These are phyloP conservation scores for Geotrupes spiniger DNA, from an alignment of 2,888 invertebrate genomes.

Conservation along the genomic window DNA sequence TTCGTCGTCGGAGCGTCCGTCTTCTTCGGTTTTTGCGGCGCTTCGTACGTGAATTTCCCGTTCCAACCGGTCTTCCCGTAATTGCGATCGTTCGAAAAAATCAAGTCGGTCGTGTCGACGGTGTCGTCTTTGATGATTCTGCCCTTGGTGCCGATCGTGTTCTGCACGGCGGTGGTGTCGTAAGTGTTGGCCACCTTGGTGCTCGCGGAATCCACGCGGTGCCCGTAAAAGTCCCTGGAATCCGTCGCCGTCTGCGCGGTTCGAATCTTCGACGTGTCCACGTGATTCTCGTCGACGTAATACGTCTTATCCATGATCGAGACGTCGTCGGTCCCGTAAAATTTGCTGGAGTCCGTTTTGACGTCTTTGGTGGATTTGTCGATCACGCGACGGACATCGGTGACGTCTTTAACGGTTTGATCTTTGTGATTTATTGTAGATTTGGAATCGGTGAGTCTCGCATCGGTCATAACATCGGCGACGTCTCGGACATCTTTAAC, in stretches of 20 bases:
- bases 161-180: slow-evolving; percentile 45
- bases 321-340: slow-evolving; percentile 4
- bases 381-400: too few relatives aligned
- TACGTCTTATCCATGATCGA: slow-evolving; percentile 11
- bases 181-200: slow-evolving; percentile 43
- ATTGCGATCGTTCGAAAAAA: slow-evolving; percentile 46
- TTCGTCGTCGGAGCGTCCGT: slow-evolving; percentile 9
- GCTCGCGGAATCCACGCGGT: slow-evolving; percentile 37
- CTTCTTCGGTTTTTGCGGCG: slow-evolving; percentile 27
- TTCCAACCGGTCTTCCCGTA: slow-evolving; percentile 50
- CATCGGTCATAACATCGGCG: too few relatives aligned
- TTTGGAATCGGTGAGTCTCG: too few relatives aligned
- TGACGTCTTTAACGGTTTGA: too few relatives aligned
- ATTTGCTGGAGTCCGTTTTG: slow-evolving; percentile 3
- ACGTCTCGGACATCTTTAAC: too few relatives aligned
- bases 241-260: slow-evolving; percentile 36
- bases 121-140: slow-evolving; percentile 53
- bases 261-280: slow-evolving; percentile 36
- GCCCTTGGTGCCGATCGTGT: slow-evolving; percentile 46
- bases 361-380: neutral
- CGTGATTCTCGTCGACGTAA: slow-evolving; percentile 39
- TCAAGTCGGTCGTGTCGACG: slow-evolving; percentile 45
- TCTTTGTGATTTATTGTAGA: too few relatives aligned
- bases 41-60: slow-evolving; percentile 45
- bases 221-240: slow-evolving; percentile 44